Conservation (phyloP, 2,113 vertebrate genomes). For the Epinephelus moara region DNA sequence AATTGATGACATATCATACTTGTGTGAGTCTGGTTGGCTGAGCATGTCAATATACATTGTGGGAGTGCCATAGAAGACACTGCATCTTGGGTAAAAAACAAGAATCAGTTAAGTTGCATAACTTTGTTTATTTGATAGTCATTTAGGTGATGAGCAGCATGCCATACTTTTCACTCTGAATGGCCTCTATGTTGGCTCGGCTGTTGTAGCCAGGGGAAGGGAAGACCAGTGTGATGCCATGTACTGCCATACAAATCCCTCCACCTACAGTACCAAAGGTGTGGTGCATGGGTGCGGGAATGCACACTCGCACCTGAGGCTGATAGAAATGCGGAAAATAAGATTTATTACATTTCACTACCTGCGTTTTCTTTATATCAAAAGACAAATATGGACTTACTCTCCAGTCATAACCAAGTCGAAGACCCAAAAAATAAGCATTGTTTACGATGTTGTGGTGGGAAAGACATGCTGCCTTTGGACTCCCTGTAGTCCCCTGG, state of each 20-base stretch:
- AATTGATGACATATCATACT: slow-evolving; percentile 86
- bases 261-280: slow-evolving; percentile 91
- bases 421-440: slow-evolving; percentile 81
- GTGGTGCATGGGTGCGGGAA: slow-evolving; percentile 90
- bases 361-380: neutral
- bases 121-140: neutral
- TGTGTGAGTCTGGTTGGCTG: slow-evolving; percentile 84
- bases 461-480: slow-evolving; percentile 93
- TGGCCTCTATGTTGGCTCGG: slow-evolving; percentile 85
- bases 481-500: slow-evolving; percentile 94
- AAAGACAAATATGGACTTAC: slow-evolving; percentile 75
- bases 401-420: slow-evolving; percentile 79
- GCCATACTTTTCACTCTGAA: slow-evolving; percentile 88
- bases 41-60: slow-evolving; percentile 95
- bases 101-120: neutral
- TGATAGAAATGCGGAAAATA: slow-evolving; percentile 50
- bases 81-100: slow-evolving; percentile 80
- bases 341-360: neutral
- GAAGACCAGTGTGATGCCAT: slow-evolving; percentile 88
- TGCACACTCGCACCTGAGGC: slow-evolving; percentile 73
- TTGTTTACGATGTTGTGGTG: slow-evolving; percentile 97
- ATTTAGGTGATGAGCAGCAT: neutral
- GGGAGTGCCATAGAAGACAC: slow-evolving; percentile 87
- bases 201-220: slow-evolving; percentile 85
- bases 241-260: slow-evolving; percentile 85